Base-by-base conservation (phyloP, 2,113 vertebrate species). In the Uria aalge region DNA sequence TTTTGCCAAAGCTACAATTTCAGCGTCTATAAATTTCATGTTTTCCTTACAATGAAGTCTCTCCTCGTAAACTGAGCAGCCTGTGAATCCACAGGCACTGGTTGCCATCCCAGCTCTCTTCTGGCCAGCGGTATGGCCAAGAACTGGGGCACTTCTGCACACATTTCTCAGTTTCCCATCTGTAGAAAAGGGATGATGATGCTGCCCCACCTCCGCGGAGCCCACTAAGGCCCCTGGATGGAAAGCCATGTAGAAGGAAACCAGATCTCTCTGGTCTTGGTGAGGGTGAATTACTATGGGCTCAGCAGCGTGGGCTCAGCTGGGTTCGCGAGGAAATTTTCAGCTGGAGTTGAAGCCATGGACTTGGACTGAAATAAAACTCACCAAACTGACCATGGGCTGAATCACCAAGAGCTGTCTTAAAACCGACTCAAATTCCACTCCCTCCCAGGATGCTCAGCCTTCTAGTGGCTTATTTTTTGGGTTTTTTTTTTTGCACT, bases 81-180 rank as follows among this genome's bases (percentile, higher is more conserved):
- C 48, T 74, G 53, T 38, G 82, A 68, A 62, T 56, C 36, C 40
- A 34, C 52, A 67, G 47, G 57, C 52, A 45, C 32, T 0, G 1
- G 36, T 40, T 34, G 21, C 48, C 24, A 52, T 32, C 63, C 63
- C 40, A 32, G 62, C 34, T 81, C 27, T 45, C 60, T 55, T 59
- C 40, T 69, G 60, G 40, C 11, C 67, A 64, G 22, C 0, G 0
- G 12, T 9, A 3, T 64, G 67, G 15, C n/a, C 34, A 11, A 3
- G 34, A 34, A 53, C 38, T 0, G 3, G 41, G 34, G 32, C 27
- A 22, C n/a, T 57, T 69, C 43, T 43, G n/a, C 55, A 34, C n/a
- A 27, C 26, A 15, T 43, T 64, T 48, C 47, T 41, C 60, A 26
- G 6, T 22, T 62, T 52, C 38, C 47, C 53, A 23, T 27, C 50